A percentile compares a stretch with the other conserved stretches of the same genome.
These are phyloP conservation scores for Philaenus spumarius DNA, from an alignment of 1,140 invertebrate genomes.

Conservation along the genomic window DNA sequence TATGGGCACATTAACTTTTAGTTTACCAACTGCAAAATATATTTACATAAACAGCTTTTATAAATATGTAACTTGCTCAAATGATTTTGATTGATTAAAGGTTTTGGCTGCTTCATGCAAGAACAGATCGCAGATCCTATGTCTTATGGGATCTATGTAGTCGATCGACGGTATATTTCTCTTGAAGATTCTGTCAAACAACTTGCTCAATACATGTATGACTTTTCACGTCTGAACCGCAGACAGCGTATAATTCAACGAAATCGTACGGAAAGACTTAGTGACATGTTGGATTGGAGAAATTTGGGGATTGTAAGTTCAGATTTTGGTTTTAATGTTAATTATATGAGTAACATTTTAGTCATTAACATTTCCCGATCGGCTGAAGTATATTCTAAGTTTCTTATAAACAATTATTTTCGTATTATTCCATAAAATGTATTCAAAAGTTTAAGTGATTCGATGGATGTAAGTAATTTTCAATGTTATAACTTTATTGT, in stretches of 20 bases:
- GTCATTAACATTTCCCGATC: no score
- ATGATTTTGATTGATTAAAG: no score
- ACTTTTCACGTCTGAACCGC: constrained; percentile 85
- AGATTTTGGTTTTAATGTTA: not conserved
- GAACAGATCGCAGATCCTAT: constrained; percentile 96
- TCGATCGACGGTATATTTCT: constrained; percentile 84
- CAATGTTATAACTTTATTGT: no score
- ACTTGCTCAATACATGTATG: constrained; percentile 89
- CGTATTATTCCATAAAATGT: no score
- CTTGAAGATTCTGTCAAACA: constrained; percentile 90
- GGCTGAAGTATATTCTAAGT: no score
- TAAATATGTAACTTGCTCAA: no score
- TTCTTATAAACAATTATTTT: not conserved
- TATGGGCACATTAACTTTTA: no score
- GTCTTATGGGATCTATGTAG: constrained; percentile 98
- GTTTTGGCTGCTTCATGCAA: constrained; percentile 99
- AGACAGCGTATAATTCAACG: constrained; percentile 97
- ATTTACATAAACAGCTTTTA: no score
- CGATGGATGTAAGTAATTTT: no score
- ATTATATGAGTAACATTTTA: no score
- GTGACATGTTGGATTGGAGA: constrained; percentile 97
- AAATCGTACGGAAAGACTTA: constrained; percentile 94
- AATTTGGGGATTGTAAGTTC: constrained; percentile 85
- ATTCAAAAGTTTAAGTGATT: no score
- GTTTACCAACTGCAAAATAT: no score